A percentile compares a stretch with the other conserved stretches of the same genome.
Conservation (phyloP, 2,888 invertebrate genomes). For the Synanthedon tipuliformis region DNA sequence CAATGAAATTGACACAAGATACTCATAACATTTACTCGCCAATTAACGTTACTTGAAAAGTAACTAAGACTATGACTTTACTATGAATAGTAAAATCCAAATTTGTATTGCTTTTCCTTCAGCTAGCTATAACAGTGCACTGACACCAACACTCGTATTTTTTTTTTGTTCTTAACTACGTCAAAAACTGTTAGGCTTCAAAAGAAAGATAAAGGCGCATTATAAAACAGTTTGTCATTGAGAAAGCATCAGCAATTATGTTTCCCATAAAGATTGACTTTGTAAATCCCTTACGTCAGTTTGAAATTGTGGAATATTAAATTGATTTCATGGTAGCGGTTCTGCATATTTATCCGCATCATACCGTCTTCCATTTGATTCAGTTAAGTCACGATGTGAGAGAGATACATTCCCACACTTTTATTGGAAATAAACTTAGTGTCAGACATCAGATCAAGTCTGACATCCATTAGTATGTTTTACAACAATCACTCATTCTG, state of each 20-base stretch:
- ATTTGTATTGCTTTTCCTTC: too few relatives aligned
- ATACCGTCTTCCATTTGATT: conserved; percentile 10
- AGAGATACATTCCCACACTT: conserved; percentile 16
- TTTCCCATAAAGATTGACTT: background rate
- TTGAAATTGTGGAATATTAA: conserved; percentile 8
- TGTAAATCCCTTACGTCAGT: background rate
- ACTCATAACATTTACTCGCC: too few relatives aligned
- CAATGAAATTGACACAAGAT: too few relatives aligned
- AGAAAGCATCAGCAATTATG: background rate
- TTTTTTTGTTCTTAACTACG: too few relatives aligned
- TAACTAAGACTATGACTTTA: too few relatives aligned
- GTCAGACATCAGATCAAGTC: background rate
- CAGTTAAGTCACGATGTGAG: conserved; percentile 14
- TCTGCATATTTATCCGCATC: conserved; percentile 20
- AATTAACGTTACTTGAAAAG: too few relatives aligned
- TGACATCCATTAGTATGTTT: background rate
- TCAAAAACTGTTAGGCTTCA: too few relatives aligned
- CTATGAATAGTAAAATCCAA: too few relatives aligned
- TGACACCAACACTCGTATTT: too few relatives aligned
- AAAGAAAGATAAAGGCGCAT: too few relatives aligned
- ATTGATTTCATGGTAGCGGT: conserved; percentile 21
- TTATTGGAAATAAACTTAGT: conserved; percentile 14
- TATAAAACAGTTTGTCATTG: background rate
- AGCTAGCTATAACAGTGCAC: too few relatives aligned
- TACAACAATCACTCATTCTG: too few relatives aligned